These are phyloP conservation scores for Corythornis madagascariensis DNA, from an alignment of 2,113 vertebrate species.

Conservation along the genomic window DNA sequence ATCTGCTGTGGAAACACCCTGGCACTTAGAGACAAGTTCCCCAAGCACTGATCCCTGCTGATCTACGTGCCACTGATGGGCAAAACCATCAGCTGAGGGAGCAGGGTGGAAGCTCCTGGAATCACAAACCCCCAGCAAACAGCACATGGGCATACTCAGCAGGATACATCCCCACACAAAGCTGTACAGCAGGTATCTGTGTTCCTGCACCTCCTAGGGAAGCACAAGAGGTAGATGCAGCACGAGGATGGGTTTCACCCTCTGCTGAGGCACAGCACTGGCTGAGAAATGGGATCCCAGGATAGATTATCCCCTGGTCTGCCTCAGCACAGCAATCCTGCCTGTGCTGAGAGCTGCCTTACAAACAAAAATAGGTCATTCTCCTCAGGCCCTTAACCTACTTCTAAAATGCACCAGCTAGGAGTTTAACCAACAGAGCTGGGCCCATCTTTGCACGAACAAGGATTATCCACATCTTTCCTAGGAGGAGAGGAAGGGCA, in stretches of 20 bases:
- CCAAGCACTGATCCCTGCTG: neutral
- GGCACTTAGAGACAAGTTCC: neutral
- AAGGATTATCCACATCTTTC: neutral
- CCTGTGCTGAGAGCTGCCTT: neutral
- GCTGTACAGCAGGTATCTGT: neutral
- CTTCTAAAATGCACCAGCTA: slow-evolving; percentile 6
- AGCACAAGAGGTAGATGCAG: neutral
- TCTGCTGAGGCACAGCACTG: neutral
- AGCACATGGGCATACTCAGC: fast-evolving
- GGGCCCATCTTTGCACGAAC: neutral
- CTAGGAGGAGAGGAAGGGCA: neutral
- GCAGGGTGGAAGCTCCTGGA: neutral
- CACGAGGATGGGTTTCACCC: neutral
- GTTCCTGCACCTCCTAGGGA: neutral
- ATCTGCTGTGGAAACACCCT: neutral
- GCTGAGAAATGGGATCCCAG: neutral
- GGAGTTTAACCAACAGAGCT: neutral
- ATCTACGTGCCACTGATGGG: neutral
- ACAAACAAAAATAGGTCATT: slow-evolving; percentile 56
- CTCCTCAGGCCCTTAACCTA: slow-evolving; percentile 44
- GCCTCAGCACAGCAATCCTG: neutral
- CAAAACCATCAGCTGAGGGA: neutral
- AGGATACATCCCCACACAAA: fast-evolving
- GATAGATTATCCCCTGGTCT: neutral
- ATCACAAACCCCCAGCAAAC: neutral